Base-by-base conservation (phyloP, 2,888 invertebrate genomes). In the Clanis bilineata region DNA sequence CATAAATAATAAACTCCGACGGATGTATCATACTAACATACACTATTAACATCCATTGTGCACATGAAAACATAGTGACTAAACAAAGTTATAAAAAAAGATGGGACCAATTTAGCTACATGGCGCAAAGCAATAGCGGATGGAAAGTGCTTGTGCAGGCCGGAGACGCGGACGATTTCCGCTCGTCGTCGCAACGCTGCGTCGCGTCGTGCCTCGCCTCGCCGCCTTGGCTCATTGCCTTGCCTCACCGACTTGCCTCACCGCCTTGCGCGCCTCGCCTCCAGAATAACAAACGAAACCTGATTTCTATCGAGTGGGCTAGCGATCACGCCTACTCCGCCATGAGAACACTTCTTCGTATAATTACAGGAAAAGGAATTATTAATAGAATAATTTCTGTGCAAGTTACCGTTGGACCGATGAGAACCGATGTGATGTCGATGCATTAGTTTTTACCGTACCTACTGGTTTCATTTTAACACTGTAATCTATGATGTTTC, bases 281-380 rank as follows among this genome's bases (percentile, higher is more conserved):
- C 82, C 89, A 81, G 92, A 90, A 92, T 92, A 89, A 88, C 88
- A 91, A 92, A 87, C 83, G 86, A 85, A 91, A 90, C 91, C 92
- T 89, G 92, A 91, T 91, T 91, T 91, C 90, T 89, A 91, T 85
- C 85, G 83, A 85, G 82, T 82, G 81, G 85, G 81, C 84, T 79
- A 82, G 76, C 79, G 79, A 81, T 83, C 82, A 79, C 80, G 79
- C 80, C 80, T 77, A 80, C 81, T 74, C 67, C n/a, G 57, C 41
- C 44, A 57, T 54, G 54, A 57, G 57, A 61, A 57, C 51, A 56
- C 54, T 57, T 43, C 57, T 58, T 39, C 23, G 41, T 43, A 57
- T 60, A 57, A 60, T 57, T 54, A 57, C 57, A 57, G 60, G 56
- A 60, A 57, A 57, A 51, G 60, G 57, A 60, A 18, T 56, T 43